Conservation (phyloP, 2,113 vertebrate species). For the Saguinus imperator region DNA sequence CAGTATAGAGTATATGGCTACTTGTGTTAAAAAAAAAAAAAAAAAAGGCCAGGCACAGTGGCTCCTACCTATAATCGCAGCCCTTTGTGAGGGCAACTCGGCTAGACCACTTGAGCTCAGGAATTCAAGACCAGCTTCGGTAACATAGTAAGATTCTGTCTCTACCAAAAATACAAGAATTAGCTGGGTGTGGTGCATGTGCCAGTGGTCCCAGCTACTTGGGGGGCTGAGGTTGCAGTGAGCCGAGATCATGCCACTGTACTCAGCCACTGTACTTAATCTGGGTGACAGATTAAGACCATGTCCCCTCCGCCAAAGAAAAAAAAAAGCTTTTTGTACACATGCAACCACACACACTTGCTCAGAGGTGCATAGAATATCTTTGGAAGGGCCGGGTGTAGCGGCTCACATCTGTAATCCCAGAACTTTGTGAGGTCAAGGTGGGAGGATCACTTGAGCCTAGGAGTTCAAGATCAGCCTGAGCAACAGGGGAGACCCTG, state of each 20-base stretch:
- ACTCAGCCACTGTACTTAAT: neutral
- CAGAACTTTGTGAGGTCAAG: neutral
- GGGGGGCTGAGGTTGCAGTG: neutral
- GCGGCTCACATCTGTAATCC: neutral
- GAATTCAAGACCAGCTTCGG: neutral
- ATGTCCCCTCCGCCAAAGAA: neutral
- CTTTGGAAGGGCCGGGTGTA: neutral
- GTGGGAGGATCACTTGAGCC: neutral
- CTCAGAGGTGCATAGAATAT: neutral
- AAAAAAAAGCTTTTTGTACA: too few relatives aligned
- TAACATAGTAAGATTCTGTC: neutral
- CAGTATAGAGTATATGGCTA: neutral
- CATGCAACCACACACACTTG: neutral
- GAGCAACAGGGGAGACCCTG: neutral
- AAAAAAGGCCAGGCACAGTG: neutral
- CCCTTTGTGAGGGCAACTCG: neutral
- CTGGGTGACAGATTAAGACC: neutral
- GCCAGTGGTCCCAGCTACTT: neutral
- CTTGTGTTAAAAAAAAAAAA: neutral
- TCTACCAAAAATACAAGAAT: neutral
- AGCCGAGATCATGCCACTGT: neutral
- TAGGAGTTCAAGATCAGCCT: neutral
- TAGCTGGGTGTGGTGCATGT: neutral
- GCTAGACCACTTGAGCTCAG: neutral
- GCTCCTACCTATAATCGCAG: neutral